Base-by-base conservation (phyloP, 1,140 invertebrate genomes). In the Saxidomus purpurata region DNA sequence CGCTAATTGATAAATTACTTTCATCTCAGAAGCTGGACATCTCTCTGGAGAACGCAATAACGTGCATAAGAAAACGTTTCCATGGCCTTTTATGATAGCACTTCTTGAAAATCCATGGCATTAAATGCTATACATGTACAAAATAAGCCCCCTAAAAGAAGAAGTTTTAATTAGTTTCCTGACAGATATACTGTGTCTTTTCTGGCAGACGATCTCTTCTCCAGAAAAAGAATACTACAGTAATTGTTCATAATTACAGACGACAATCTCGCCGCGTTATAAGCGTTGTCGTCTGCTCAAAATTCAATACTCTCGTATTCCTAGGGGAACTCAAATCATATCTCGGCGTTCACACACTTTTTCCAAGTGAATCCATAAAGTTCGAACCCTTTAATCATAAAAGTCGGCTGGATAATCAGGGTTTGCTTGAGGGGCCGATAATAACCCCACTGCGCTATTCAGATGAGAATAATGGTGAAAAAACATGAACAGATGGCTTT, bases 381-480 rank as follows among this genome's bases (percentile, higher is more conserved):
- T 79, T 88, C 77, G 71, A 81, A 81, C 52, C 86, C 86, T 88
- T 52, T 88, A 88, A 88, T 88, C 86, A 88, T 79, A 88, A 88
- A 88, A 88, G 55, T 67, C 86, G 36, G 59, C 61, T 69, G 34
- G 38, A 88, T 81, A 88, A 69, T 88, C 59, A 69, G 86, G 71
- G 76, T 47, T 63, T 49, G 49, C 86, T 88, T 80, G 11, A 88
- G 86, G 86, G 86, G 61, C 34, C 28, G 40, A 69, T 88, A 69
- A 81, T 71, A 69, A 47, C 86, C 86, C 86, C 77, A 43, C 40
- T 69, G 86, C 47, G 76, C 47, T 38, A 47, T 63, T 80, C 59
- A 25, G 19, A 19, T 19, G 34, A 47, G 40, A 31, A 88, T 88
- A 61, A 81, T 40, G 19, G 59, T 28, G 31, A 74, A 80, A 69